Evolutionary conservation across 1,140 invertebrate species (phyloP).

Genomic region (Anoplophora glabripennis): DNA sequence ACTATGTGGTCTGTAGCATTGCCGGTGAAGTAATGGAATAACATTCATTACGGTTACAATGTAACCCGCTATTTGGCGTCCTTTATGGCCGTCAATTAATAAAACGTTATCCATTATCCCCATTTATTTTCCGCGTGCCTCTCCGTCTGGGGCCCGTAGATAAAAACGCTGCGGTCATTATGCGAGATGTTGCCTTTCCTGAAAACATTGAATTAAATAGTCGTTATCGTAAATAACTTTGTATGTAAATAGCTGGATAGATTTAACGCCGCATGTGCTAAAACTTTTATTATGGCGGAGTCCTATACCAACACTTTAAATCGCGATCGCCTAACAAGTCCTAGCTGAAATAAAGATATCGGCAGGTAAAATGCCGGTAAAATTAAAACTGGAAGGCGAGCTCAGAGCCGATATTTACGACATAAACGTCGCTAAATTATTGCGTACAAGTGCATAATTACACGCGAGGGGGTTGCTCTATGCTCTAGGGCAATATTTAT

Average conservation of each 20-base stretch:
- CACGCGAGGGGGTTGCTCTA: constrained; percentile 5
- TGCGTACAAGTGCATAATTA: constrained; percentile 16
- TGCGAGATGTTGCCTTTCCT: constrained; percentile 3
- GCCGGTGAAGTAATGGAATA: no score
- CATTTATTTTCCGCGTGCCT: no score
- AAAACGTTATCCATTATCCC: no score
- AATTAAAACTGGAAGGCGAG: constrained; percentile 12
- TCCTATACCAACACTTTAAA: no score
- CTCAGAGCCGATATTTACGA: constrained; percentile 9
- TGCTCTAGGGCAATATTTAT: constrained; percentile 19
- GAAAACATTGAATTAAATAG: constrained; percentile 10
- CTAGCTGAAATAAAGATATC: constrained; percentile 10
- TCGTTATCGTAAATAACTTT: constrained; percentile 4
- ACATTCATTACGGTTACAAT: no score
- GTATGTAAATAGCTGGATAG: no score
- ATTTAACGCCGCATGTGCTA: no score
- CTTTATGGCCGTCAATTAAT: no score
- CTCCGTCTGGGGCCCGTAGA: background rate
- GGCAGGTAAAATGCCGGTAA: constrained; percentile 2
- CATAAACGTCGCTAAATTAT: constrained; percentile 14
- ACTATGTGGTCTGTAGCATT: no score
- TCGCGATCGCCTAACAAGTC: no score
- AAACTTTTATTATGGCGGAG: no score
- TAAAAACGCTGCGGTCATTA: constrained; percentile 10
- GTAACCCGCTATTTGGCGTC: no score